Base-by-base conservation (phyloP, 2,888 invertebrate species). In the Tachina grossa region DNA sequence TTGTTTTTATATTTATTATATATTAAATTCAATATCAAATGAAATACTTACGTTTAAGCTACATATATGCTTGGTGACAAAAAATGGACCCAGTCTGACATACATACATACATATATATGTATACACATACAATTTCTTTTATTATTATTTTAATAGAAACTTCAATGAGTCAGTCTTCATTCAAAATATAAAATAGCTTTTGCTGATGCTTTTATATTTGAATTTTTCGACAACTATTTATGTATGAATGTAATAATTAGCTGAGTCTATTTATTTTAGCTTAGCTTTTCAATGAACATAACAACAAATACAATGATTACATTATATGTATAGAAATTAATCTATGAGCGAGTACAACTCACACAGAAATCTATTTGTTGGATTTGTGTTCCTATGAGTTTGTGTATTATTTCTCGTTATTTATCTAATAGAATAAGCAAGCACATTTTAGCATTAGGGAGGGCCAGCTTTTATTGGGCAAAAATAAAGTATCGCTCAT, bases 291-390 rank as follows among this genome's bases (percentile, higher is more conserved):
- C 41, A 59, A 59, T 74, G 22, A 39, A 41, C 39, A 14, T 45
- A 41, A 65, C 66, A 75, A 72, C 49, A 55, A 45, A n/a, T 22
- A 45, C 51, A 77, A 77, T 72, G 66, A 66, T 72, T 77, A 47
- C 68, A 77, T 57, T 77, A 59, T 14, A 19, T 49, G 6, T 14
- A 39, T 49, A 77, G 66, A 57, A 57, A 68, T 49, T 66, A 53
- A 41, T 77, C 39, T 68, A 19, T 49, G 45, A 2, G 41, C 19
- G 39, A 55, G 5, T n/a, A 41, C 41, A 69, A 39, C 51, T 66
- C 39, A 41, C 53, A 53, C 41, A 69, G 19, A 19, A 53, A 69
- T 53, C 49, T 69, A 69, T 16, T 53, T 69, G 49, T 51, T 69
- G 13, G 5, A 43, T 53, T 53, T 53, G 39, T 22, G 39, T 8